A percentile compares a stretch with the other conserved stretches of the same genome.
Conservation (phyloP, 2,113 vertebrate species). For the Stigmatopora argus region DNA sequence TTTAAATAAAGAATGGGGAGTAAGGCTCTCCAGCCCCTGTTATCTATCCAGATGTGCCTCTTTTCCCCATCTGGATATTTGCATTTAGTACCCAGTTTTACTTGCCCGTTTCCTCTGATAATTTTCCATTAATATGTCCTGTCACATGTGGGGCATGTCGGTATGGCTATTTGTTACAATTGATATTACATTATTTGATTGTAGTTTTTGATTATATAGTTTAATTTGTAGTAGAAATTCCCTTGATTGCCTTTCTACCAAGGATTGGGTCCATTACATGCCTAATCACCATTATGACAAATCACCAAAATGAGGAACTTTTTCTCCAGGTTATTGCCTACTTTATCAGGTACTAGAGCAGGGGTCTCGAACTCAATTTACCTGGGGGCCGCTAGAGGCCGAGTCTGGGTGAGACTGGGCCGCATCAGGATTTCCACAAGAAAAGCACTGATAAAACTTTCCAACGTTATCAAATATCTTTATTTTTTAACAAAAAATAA, state of each 20-base stretch:
- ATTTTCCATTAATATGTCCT: background rate
- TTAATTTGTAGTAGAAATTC: background rate
- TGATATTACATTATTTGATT: background rate
- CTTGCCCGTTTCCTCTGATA: background rate
- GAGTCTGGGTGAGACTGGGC: too few species aligned
- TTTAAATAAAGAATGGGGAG: too few species aligned
- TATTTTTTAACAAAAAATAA: too few species aligned
- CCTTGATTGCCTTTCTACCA: background rate
- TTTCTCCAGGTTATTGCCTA: background rate
- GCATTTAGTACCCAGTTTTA: background rate
- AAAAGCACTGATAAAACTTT: too few species aligned
- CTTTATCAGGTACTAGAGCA: slow-evolving; percentile 27
- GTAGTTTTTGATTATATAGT: background rate
- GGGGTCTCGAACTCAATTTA: too few species aligned
- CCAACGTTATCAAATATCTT: too few species aligned
- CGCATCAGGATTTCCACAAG: too few species aligned
- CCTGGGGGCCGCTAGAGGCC: too few species aligned
- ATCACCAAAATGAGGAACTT: background rate
- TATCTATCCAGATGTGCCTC: background rate
- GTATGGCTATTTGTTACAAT: background rate
- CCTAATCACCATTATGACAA: background rate
- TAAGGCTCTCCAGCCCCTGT: background rate
- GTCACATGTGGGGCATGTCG: background rate
- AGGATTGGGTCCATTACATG: background rate
- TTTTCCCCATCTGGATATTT: background rate